Conservation (phyloP, 2,113 vertebrate species). For the Callorhinus ursinus region DNA sequence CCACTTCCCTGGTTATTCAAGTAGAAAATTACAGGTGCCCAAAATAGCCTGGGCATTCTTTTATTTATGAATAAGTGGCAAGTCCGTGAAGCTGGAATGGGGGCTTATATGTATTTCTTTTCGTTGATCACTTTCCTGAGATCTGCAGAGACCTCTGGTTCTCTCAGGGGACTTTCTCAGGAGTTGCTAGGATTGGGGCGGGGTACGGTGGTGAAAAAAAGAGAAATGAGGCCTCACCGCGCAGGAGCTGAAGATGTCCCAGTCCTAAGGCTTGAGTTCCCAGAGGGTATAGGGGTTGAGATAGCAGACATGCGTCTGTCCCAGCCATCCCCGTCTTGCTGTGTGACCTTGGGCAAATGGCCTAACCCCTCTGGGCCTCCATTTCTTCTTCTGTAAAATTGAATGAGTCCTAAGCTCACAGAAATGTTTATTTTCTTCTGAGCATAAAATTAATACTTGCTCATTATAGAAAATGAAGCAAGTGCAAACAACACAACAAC, state of each 20-base stretch:
- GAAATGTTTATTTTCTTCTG: neutral
- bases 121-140: neutral
- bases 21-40: conserved; percentile 86
- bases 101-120: conserved; percentile 34
- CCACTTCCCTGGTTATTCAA: conserved; percentile 78
- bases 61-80: conserved; percentile 82
- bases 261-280: neutral
- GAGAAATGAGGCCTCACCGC: neutral
- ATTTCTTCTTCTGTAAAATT: conserved; percentile 7
- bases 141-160: neutral
- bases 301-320: neutral
- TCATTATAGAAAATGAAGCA: neutral
- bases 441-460: neutral
- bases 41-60: conserved; percentile 80
- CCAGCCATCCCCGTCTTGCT: neutral
- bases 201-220: neutral
- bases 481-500: neutral
- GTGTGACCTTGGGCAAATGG: neutral
- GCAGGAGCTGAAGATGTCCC: neutral
- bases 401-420: neutral
- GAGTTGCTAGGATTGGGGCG: neutral
- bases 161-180: neutral
- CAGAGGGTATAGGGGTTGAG: neutral
- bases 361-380: neutral
- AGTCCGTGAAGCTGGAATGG: conserved; percentile 60